Evolutionary conservation across 2,888 invertebrate genomes (phyloP), one percentile per base, ranked within the genome.

Genomic region (Limnephilus lunatus): DNA sequence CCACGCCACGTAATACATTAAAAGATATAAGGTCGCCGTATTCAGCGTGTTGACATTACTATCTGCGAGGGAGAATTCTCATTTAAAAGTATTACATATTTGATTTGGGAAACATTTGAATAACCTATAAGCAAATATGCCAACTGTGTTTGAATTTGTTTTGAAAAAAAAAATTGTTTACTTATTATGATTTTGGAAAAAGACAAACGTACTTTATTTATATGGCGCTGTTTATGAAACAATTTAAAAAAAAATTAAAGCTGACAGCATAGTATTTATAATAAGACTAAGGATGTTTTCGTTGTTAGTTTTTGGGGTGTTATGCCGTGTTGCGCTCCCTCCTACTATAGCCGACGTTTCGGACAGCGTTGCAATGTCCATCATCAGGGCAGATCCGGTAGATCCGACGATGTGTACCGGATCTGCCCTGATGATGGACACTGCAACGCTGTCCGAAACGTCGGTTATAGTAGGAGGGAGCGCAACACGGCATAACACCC

Each of bases 11-110:
- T 86, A 86, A 44, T 48, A 86, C 86, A 86, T 86, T 86, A 86
- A 85, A 85, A 85, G 44, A 85, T 85, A 48, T 85, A 44, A 86
- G 48, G 86, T 86, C 44, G 48, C 86, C 86, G 44, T 86, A 86
- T 86, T 86, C 86, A 44, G 35, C 48, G 86, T 44, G 86, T 35
- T 86, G 86, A 44, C 86, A 44, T 83, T 32, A 15, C 32, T 83
- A 31, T 35, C 83, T 35, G n/a, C 19, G 39, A 83, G 83, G 35
- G 83, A 25, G 35, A 32, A 83, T 25, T 25, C 83, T 83, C 68
- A 83, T 39, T 83, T 83, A 83, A 32, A 83, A 39, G 83, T 35
- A 83, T 83, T 83, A 82, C 31, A 82, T 82, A 68, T 68, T 68
- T 68, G 68, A 68, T 68, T 68, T 9, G 68, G 25, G n/a, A 68